Percentiles rank a stretch among this genome's conserved stretches.
Evolutionary conservation across 2,113 vertebrate species (phyloP).

Genomic region (Alligator sinensis): DNA sequence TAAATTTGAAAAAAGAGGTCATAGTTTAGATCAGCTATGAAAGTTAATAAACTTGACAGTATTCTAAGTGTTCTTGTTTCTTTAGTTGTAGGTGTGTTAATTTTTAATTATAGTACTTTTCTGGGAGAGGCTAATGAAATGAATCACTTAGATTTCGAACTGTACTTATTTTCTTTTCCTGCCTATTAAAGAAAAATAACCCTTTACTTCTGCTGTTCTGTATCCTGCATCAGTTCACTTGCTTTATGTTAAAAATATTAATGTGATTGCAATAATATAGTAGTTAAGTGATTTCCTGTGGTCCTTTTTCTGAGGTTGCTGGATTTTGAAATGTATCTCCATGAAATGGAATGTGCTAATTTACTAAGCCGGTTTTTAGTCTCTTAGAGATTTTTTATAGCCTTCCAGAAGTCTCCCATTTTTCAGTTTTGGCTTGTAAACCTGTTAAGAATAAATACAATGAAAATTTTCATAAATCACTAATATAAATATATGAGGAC

Average conservation of each 20-base stretch:
- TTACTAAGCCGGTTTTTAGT: not conserved
- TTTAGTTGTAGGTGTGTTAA: conserved; percentile 42
- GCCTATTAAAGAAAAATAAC: conserved; percentile 37
- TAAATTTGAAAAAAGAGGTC: conserved; percentile 8
- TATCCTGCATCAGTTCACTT: not conserved
- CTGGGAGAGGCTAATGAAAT: conserved; percentile 44
- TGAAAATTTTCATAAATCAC: accelerated
- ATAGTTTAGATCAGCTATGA: conserved; percentile 16
- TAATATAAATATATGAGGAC: not conserved
- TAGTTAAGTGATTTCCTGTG: not conserved
- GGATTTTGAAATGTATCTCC: not conserved
- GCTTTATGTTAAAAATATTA: not conserved
- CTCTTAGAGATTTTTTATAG: not conserved
- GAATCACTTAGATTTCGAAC: conserved; percentile 46
- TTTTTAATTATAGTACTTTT: conserved; percentile 57
- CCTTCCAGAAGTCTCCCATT: not conserved
- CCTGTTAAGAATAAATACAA: not conserved
- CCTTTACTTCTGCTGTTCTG: conserved; percentile 14
- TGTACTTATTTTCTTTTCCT: conserved; percentile 23
- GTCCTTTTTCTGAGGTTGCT: not conserved
- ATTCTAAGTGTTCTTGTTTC: conserved; percentile 16
- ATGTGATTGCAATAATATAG: not conserved
- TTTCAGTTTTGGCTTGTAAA: not conserved
- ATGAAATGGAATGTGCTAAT: not conserved
- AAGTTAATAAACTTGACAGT: conserved; percentile 52